phyloP scores from a whole-genome alignment of 2,888 invertebrate genomes.

The Calephelis perditalis region DNA sequence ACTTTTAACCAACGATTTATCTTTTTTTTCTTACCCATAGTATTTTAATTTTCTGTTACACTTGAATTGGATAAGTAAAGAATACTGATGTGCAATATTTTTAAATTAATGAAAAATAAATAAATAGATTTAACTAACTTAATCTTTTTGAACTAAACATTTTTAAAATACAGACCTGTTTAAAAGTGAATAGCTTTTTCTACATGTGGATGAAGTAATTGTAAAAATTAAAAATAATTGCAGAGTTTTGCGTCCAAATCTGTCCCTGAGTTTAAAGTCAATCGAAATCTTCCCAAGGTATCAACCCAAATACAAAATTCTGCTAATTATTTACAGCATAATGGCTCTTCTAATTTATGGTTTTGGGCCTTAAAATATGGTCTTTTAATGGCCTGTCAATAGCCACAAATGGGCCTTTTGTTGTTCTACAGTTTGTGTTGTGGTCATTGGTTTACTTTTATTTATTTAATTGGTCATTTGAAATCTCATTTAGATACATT shows the following conservation, averaged over 20 bases:
- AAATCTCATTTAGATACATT: neutral
- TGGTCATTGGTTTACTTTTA: slow-evolving; percentile 25
- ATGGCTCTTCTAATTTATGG: slow-evolving; percentile 44
- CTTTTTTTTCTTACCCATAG: too few species aligned
- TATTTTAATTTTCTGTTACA: too few species aligned
- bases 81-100: too few species aligned
- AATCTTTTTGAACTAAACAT: too few species aligned
- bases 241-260: slow-evolving; percentile 1
- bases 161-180: too few species aligned
- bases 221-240: too few species aligned
- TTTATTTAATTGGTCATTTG: slow-evolving; percentile 20
- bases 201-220: too few species aligned
- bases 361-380: slow-evolving; percentile 46
- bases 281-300: slow-evolving; percentile 6
- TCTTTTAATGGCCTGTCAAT: slow-evolving; percentile 49
- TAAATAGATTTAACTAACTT: too few species aligned
- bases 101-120: too few species aligned
- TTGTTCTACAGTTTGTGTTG: slow-evolving; percentile 28
- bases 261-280: neutral
- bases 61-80: too few species aligned
- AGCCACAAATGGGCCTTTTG: slow-evolving; percentile 43
- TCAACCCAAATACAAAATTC: slow-evolving; percentile 15
- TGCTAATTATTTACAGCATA: slow-evolving; percentile 19
- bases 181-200: too few species aligned
- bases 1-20: too few species aligned